phyloP scores from a whole-genome alignment of 2,888 invertebrate species.

The Neoscelio sp. region DNA sequence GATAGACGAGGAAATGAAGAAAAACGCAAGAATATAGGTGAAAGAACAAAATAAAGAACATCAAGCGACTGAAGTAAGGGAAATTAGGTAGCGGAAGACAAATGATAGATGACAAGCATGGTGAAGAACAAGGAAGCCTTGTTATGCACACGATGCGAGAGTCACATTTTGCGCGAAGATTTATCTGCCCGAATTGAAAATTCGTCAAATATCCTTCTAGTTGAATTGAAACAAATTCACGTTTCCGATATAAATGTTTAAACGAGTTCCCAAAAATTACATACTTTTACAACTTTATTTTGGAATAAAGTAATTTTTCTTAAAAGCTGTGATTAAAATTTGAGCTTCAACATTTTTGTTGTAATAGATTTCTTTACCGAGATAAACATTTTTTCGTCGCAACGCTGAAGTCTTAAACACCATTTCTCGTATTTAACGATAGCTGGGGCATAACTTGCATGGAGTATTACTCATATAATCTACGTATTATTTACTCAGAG shows the following conservation, averaged over 20 bases:
- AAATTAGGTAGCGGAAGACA: constrained; percentile 21
- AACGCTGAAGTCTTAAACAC: constrained; percentile 5
- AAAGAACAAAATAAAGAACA: constrained; percentile 27
- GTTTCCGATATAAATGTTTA: constrained; percentile 11
- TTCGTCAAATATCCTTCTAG: too few relatives aligned
- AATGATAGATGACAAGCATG: constrained; percentile 23
- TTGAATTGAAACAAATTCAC: constrained; percentile 13
- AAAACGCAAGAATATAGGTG: constrained; percentile 15
- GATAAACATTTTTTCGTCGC: constrained; percentile 14
- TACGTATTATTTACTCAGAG: constrained; percentile 43
- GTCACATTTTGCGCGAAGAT: not conserved
- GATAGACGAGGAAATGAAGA: too few relatives aligned
- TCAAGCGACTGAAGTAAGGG: constrained; percentile 17
- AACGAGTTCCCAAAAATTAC: too few relatives aligned
- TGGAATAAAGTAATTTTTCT: too few relatives aligned
- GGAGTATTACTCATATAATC: constrained; percentile 32
- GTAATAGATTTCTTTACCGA: constrained; percentile 5
- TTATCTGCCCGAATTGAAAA: too few relatives aligned
- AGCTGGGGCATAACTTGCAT: constrained; percentile 15
- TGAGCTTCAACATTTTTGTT: too few relatives aligned
- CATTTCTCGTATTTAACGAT: constrained; percentile 23
- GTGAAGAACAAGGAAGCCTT: constrained; percentile 4
- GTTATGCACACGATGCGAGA: constrained; percentile 5
- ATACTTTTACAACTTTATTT: too few relatives aligned
- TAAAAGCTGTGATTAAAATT: too few relatives aligned